Evolutionary conservation across 1,140 invertebrate genomes (phyloP).

Genomic region (Goniozus legneri): DNA sequence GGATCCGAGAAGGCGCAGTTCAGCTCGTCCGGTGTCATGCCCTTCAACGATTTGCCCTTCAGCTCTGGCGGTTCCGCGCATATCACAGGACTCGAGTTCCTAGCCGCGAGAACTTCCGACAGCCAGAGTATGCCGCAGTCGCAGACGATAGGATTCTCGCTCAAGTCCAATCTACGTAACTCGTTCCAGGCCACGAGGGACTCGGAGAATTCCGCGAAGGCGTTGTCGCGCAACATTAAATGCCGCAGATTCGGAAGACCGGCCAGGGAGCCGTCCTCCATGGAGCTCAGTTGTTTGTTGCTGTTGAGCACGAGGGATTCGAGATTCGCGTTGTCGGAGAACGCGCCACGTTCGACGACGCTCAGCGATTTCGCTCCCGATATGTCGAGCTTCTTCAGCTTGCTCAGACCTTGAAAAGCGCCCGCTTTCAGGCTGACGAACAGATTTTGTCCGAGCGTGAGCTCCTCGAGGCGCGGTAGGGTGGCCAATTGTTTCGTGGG

Average conservation of each 20-base stretch:
- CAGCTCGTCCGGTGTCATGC: constrained; percentile 70
- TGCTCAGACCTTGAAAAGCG: constrained; percentile 72
- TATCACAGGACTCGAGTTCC: constrained; percentile 71
- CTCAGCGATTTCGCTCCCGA: constrained; percentile 70
- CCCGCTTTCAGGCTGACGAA: constrained; percentile 65
- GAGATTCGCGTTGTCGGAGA: constrained; percentile 75
- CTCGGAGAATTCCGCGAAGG: constrained; percentile 69
- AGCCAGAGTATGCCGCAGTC: constrained; percentile 79
- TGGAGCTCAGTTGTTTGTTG: constrained; percentile 67
- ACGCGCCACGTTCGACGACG: constrained; percentile 70
- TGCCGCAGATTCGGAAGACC: constrained; percentile 74
- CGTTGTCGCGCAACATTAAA: constrained; percentile 75
- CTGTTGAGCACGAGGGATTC: constrained; percentile 72
- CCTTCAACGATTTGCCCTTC: constrained; percentile 65
- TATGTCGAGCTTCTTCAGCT: constrained; percentile 72
- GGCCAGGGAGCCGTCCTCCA: constrained; percentile 72
- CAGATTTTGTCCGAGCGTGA: constrained; percentile 79
- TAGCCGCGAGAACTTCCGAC: constrained; percentile 66
- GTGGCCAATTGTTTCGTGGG: constrained; percentile 71
- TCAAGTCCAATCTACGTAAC: constrained; percentile 70
- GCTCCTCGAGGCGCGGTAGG: constrained; percentile 72
- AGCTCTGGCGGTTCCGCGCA: constrained; percentile 70
- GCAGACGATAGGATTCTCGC: constrained; percentile 81
- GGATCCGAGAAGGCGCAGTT: constrained; percentile 74
- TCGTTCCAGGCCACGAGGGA: constrained; percentile 75